Evolutionary conservation across 2,113 vertebrate genomes (phyloP).

Genomic region (Anarhynchus alexandrinus): DNA sequence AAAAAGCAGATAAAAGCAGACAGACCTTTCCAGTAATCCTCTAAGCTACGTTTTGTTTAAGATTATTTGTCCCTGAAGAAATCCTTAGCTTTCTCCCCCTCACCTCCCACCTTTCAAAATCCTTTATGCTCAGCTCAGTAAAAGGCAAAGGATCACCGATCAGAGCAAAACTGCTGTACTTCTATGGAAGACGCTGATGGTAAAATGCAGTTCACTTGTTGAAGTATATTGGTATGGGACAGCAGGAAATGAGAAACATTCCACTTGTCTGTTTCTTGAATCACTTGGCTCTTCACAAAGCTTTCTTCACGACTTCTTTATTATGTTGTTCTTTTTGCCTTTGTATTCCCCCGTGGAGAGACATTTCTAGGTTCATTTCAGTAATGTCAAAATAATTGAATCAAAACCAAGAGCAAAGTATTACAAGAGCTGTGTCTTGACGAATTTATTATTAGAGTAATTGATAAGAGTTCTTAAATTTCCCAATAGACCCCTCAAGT

Average conservation of each 20-base stretch:
- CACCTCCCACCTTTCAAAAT: neutral
- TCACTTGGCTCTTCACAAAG: constrained; percentile 58
- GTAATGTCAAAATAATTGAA: constrained; percentile 72
- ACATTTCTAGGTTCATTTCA: constrained; percentile 67
- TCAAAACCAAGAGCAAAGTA: constrained; percentile 53
- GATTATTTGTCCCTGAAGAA: neutral
- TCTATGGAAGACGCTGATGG: neutral
- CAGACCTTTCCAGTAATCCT: neutral
- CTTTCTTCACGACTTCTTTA: constrained; percentile 34
- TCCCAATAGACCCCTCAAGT: constrained; percentile 35
- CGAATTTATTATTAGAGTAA: constrained; percentile 59
- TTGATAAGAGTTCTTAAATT: constrained; percentile 60
- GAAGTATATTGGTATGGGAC: constrained; percentile 63
- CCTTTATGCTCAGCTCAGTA: constrained; percentile 9
- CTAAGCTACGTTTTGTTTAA: neutral
- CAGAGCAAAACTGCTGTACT: constrained; percentile 17
- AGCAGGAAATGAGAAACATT: constrained; percentile 72
- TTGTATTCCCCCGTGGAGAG: constrained; percentile 41
- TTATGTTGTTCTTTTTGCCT: constrained; percentile 42
- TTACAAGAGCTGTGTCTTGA: constrained; percentile 22
- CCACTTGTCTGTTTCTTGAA: constrained; percentile 64
- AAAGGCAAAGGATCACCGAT: constrained; percentile 53
- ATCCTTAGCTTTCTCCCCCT: neutral
- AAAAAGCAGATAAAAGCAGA: neutral
- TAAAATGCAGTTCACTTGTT: constrained; percentile 60